Evolutionary conservation across 2,797 vertebrate species (phyloP).

Genomic region (Dallia pectoralis): DNA sequence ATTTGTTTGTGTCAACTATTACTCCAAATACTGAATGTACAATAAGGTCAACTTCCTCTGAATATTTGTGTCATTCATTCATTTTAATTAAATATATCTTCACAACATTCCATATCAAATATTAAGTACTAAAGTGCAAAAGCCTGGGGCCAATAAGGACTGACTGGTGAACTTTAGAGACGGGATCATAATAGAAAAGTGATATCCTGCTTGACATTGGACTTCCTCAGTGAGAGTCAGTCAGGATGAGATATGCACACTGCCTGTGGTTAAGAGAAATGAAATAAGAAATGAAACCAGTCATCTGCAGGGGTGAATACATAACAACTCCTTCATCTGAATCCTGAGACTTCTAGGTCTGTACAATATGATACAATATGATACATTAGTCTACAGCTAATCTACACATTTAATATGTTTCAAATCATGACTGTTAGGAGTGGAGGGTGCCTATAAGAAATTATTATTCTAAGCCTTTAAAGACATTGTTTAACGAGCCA

Average conservation of each 20-base stretch:
- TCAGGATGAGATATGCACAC: neutral
- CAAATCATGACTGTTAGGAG: neutral
- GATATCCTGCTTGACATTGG: no score
- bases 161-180: no score
- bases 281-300: neutral
- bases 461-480: neutral
- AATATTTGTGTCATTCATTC: neutral
- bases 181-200: no score
- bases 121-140: neutral
- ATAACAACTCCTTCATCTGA: neutral
- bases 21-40: constrained; percentile 10
- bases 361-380: neutral
- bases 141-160: no score
- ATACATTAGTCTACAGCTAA: neutral
- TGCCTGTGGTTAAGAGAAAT: neutral
- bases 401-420: neutral
- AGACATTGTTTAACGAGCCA: neutral
- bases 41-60: neutral
- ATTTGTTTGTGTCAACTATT: neutral
- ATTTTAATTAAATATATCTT: neutral
- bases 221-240: neutral
- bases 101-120: neutral
- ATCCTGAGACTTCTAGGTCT: neutral
- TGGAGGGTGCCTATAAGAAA: neutral
- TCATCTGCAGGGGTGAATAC: neutral